Conservation (phyloP, 2,113 vertebrate species). For the Calypte anna region DNA sequence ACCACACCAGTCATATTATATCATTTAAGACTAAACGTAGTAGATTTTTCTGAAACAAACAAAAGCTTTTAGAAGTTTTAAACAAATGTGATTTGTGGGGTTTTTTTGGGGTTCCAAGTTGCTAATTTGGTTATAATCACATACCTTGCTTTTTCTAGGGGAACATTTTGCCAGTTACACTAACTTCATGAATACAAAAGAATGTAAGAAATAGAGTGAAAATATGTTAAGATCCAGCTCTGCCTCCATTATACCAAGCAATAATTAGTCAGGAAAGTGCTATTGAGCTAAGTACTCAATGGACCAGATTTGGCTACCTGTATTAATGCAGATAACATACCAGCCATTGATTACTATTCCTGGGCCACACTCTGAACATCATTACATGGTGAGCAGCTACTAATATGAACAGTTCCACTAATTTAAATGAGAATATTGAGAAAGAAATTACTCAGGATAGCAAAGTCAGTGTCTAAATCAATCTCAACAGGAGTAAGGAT, state of each 20-base stretch:
- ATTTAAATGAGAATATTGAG: conserved; percentile 40
- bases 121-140: conserved; percentile 56
- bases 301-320: not conserved
- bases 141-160: conserved; percentile 10
- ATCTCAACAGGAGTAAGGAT: conserved; percentile 8
- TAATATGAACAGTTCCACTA: not conserved
- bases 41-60: conserved; percentile 54
- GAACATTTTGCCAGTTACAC: conserved; percentile 27
- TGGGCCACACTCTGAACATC: not conserved
- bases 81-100: conserved; percentile 51
- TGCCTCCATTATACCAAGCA: not conserved
- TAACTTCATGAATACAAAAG: conserved; percentile 46
- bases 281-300: not conserved
- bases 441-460: not conserved
- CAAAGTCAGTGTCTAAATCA: conserved; percentile 19
- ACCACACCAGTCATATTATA: conserved; percentile 58
- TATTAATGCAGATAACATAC: not conserved
- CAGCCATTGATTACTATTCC: not conserved
- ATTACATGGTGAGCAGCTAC: not conserved
- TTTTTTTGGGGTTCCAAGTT: conserved; percentile 23
- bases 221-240: conserved; percentile 21
- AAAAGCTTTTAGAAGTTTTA: conserved; percentile 60
- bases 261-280: conserved; percentile 38
- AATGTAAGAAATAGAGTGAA: conserved; percentile 28
- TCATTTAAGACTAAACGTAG: conserved; percentile 62